These are phyloP conservation scores for Dioctria linearis DNA, from an alignment of 2,888 invertebrate species.

Conservation along the genomic window DNA sequence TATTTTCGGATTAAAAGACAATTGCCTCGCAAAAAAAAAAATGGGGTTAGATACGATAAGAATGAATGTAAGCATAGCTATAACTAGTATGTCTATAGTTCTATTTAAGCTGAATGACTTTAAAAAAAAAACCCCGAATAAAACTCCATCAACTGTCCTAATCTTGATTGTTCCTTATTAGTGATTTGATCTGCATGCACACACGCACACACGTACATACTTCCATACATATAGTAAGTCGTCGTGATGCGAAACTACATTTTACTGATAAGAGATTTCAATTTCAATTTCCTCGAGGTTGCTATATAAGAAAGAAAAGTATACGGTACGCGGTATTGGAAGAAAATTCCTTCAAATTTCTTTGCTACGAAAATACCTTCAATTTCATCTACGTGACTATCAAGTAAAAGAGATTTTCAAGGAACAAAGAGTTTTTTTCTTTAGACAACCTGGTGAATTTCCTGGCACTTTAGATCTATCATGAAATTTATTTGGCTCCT, in stretches of 20 bases:
- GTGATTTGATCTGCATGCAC: background rate
- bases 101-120: no score
- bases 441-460: constrained; percentile 25
- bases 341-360: constrained; percentile 38
- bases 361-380: background rate
- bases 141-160: no score
- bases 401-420: constrained; percentile 1
- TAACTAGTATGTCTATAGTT: background rate
- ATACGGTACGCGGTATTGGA: background rate
- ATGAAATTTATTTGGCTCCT: constrained; percentile 25
- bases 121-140: no score
- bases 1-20: background rate
- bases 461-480: constrained; percentile 24
- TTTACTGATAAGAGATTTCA: constrained; percentile 29
- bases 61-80: background rate
- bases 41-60: background rate
- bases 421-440: background rate
- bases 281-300: constrained; percentile 20
- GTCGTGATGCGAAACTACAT: background rate
- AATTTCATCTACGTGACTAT: constrained; percentile 37
- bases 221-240: background rate
- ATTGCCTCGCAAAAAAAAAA: background rate
- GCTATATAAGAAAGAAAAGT: background rate
- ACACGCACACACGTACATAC: no score
- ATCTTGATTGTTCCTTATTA: no score